A percentile compares a stretch with the other conserved stretches of the same genome.
These are phyloP conservation scores for Leucoraja ocellata DNA, from an alignment of 2,797 vertebrate species.

Conservation along the genomic window DNA sequence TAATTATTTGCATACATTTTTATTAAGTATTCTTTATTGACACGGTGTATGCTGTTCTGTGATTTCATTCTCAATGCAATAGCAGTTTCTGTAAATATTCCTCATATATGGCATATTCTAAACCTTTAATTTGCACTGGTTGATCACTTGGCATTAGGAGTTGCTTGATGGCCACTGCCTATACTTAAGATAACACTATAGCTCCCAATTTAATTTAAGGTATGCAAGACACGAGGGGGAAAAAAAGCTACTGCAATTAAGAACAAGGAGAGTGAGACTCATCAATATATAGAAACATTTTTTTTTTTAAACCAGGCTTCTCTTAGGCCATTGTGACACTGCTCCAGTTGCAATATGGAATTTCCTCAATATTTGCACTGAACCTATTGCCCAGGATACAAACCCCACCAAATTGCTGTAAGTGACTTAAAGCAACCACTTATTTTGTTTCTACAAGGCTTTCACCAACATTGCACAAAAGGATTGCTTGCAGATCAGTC, in stretches of 20 bases:
- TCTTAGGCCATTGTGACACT: not conserved
- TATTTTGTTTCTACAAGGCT: not conserved
- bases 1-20: no score
- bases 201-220: not conserved
- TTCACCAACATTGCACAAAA: not conserved
- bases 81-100: not conserved
- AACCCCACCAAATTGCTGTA: not conserved
- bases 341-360: not conserved
- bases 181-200: not conserved
- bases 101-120: not conserved
- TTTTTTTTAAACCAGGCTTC: not conserved
- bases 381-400: not conserved
- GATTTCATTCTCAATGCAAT: not conserved
- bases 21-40: not conserved
- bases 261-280: not conserved
- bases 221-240: not conserved
- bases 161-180: not conserved
- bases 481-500: not conserved
- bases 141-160: not conserved
- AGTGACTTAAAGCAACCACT: not conserved
- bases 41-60: not conserved
- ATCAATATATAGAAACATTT: not conserved
- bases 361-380: not conserved
- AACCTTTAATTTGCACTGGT: not conserved
- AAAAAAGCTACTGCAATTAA: not conserved